Evolutionary conservation across 2,113 vertebrate genomes (phyloP).

Genomic region (Carassius carassius): DNA sequence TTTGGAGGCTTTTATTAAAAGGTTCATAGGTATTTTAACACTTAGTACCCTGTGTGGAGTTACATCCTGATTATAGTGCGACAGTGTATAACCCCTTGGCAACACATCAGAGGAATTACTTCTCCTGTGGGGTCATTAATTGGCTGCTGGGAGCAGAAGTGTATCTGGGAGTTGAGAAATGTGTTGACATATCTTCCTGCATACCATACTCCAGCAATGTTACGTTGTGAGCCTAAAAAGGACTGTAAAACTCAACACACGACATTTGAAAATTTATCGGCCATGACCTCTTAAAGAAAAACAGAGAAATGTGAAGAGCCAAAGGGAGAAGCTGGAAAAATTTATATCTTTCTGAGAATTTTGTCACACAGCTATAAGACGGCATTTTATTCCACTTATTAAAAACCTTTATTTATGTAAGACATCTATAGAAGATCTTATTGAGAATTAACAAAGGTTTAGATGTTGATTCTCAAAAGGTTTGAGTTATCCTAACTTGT

Average conservation of each 20-base stretch:
- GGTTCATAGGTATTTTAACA: not conserved
- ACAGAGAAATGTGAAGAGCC: not conserved
- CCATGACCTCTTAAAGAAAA: not conserved
- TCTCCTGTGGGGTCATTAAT: not conserved
- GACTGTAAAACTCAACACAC: not conserved
- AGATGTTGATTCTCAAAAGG: too few relatives aligned
- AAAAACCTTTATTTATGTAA: too few relatives aligned
- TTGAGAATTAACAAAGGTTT: too few relatives aligned
- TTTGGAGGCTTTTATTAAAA: not conserved
- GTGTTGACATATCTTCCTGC: slow-evolving; percentile 12
- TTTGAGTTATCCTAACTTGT: too few relatives aligned
- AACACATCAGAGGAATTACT: not conserved
- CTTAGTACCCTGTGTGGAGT: not conserved
- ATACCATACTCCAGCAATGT: not conserved
- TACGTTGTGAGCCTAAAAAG: not conserved
- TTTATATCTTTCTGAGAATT: not conserved
- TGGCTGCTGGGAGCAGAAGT: slow-evolving; percentile 2
- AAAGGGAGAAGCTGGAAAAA: not conserved
- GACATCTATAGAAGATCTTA: too few relatives aligned
- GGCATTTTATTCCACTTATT: not conserved
- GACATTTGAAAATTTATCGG: not conserved
- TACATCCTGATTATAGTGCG: not conserved
- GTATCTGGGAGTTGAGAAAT: slow-evolving; percentile 17
- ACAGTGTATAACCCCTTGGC: slow-evolving; percentile 7
- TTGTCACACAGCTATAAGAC: not conserved